Conservation (phyloP, 2,888 invertebrate genomes). For the Megastigmus dorsalis region DNA sequence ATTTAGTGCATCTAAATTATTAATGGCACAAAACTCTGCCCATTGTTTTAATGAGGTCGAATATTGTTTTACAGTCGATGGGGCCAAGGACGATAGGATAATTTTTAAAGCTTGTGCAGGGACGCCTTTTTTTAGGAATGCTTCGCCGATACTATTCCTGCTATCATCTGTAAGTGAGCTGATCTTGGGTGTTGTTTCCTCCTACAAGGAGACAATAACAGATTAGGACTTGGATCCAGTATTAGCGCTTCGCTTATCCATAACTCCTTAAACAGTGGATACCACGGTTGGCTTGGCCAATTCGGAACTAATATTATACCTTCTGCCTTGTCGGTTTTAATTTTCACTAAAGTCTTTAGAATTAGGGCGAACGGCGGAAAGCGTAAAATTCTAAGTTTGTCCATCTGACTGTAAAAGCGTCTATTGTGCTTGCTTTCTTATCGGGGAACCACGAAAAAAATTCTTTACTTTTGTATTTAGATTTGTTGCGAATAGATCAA, state of each 20-base stretch:
- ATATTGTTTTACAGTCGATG: conserved; percentile 6
- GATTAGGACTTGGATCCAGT: conserved; percentile 30
- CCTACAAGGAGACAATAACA: conserved; percentile 54
- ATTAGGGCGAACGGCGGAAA: too few relatives aligned
- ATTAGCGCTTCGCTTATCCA: neutral
- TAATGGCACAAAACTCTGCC: neutral
- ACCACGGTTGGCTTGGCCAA: too few relatives aligned
- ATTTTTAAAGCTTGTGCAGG: conserved; percentile 13
- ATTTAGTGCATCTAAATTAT: neutral
- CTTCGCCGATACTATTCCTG: conserved; percentile 48
- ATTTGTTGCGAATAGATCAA: conserved; percentile 52
- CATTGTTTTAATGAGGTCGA: neutral
- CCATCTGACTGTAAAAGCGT: too few relatives aligned
- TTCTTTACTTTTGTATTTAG: too few relatives aligned
- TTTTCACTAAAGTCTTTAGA: too few relatives aligned
- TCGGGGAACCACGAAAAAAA: too few relatives aligned
- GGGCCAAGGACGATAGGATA: neutral
- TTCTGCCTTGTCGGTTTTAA: too few relatives aligned
- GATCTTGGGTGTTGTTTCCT: conserved; percentile 33
- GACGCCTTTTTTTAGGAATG: conserved; percentile 28
- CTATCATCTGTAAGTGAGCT: conserved; percentile 45
- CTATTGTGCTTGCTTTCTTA: too few relatives aligned
- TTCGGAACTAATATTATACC: too few relatives aligned
- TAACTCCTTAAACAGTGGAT: too few relatives aligned
- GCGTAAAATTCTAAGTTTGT: too few relatives aligned